These are phyloP conservation scores for Dendroctonus ponderosae DNA, from an alignment of 1,140 invertebrate genomes.

Conservation along the genomic window DNA sequence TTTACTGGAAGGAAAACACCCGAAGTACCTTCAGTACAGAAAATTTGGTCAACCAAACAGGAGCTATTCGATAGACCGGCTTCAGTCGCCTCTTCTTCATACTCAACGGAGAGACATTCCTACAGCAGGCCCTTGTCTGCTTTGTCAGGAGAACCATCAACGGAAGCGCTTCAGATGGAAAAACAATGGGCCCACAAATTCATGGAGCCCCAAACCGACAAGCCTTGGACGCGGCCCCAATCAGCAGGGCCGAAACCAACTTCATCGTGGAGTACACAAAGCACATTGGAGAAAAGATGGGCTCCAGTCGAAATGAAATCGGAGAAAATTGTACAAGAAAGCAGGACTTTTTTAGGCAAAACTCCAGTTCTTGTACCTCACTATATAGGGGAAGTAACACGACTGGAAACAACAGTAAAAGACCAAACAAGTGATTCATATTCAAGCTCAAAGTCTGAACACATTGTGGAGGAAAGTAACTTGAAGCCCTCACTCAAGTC, in stretches of 20 bases:
- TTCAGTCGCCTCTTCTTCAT: constrained; percentile 37
- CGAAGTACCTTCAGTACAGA: constrained; percentile 60
- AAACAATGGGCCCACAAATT: constrained; percentile 62
- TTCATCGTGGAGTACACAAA: constrained; percentile 46
- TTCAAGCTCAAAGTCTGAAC: constrained; percentile 41
- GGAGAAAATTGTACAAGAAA: constrained; percentile 37
- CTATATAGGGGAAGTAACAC: constrained; percentile 48
- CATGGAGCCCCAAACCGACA: constrained; percentile 51
- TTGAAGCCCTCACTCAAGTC: constrained; percentile 48
- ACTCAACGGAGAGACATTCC: constrained; percentile 36
- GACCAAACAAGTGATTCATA: constrained; percentile 23
- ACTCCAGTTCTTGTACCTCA: constrained; percentile 44
- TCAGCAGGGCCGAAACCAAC: constrained; percentile 41
- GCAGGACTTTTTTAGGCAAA: constrained; percentile 36
- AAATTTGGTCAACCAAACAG: constrained; percentile 55
- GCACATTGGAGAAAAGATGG: constrained; percentile 44
- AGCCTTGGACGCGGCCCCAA: constrained; percentile 55
- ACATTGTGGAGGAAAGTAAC: constrained; percentile 50
- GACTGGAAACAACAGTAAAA: constrained; percentile 34
- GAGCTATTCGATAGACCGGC: constrained; percentile 37
- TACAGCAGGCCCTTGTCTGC: constrained; percentile 33
- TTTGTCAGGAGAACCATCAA: constrained; percentile 49
- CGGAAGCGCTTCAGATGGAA: constrained; percentile 60
- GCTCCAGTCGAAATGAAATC: constrained; percentile 40
- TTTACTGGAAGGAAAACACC: constrained; percentile 46